phyloP scores from a whole-genome alignment of 1,140 invertebrate genomes.

The Orius laevigatus region DNA sequence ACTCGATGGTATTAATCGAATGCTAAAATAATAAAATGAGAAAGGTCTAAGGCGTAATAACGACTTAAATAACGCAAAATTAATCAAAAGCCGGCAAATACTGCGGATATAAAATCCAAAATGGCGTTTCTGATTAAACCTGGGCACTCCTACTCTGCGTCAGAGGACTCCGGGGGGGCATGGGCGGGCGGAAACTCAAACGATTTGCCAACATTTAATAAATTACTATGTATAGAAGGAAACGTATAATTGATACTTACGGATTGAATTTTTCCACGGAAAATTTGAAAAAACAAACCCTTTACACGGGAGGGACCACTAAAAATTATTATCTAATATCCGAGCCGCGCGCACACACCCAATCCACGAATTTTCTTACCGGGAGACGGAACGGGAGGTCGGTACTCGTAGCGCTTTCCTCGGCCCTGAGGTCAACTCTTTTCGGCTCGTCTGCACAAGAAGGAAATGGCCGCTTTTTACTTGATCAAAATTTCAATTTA shows the following conservation, averaged over 20 bases:
- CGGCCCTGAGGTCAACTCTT: too few relatives aligned
- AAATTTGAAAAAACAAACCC: conserved; percentile 6
- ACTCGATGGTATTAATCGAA: too few relatives aligned
- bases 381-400: too few relatives aligned
- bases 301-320: conserved; percentile 12
- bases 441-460: too few relatives aligned
- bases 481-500: too few relatives aligned
- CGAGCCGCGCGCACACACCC: neutral
- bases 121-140: neutral
- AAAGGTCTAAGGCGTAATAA: too few relatives aligned
- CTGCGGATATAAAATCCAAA: conserved; percentile 2
- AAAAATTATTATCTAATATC: conserved; percentile 14
- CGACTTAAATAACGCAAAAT: too few relatives aligned
- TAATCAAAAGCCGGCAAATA: too few relatives aligned
- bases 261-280: neutral
- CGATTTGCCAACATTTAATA: neutral
- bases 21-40: too few relatives aligned
- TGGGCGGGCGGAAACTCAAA: neutral
- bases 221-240: neutral
- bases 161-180: neutral
- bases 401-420: too few relatives aligned
- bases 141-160: conserved; percentile 16
- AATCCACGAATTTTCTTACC: conserved; percentile 5
- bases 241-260: conserved; percentile 12
- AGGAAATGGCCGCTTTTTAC: too few relatives aligned